Conservation (phyloP, 1,140 invertebrate genomes). For the Chymomyza costata region DNA sequence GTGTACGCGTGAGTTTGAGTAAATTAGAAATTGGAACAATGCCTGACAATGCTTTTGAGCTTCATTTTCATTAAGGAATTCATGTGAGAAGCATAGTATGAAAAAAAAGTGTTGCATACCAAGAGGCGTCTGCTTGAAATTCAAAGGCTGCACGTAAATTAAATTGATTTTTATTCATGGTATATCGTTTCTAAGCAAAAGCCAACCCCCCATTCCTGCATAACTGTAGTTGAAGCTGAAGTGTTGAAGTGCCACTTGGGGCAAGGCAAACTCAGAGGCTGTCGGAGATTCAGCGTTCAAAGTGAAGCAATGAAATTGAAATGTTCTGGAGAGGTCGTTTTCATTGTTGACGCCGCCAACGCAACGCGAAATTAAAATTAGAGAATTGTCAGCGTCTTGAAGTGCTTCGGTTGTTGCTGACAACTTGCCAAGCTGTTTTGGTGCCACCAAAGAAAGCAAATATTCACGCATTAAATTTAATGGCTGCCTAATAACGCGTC, state of each 20-base stretch:
- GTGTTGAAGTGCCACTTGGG: conserved; percentile 44
- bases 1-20: no score
- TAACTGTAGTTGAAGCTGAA: conserved; percentile 47
- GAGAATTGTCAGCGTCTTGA: conserved; percentile 55
- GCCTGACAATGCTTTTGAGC: conserved; percentile 45
- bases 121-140: conserved; percentile 35
- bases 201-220: neutral
- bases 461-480: conserved; percentile 48
- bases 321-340: conserved; percentile 29
- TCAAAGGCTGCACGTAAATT: conserved; percentile 55
- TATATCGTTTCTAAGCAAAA: conserved; percentile 38
- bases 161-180: conserved; percentile 62
- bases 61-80: conserved; percentile 1
- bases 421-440: conserved; percentile 29
- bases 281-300: neutral
- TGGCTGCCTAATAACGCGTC: conserved; percentile 38
- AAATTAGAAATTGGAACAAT: conserved; percentile 72
- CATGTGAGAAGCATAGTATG: no score
- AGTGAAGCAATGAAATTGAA: conserved; percentile 56
- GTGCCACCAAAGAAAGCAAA: conserved; percentile 34
- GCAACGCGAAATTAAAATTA: conserved; percentile 61
- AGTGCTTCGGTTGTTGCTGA: conserved; percentile 51
- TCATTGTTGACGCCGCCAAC: conserved; percentile 27
- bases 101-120: conserved; percentile 54
- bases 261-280: conserved; percentile 4